Conservation (phyloP, 2,888 invertebrate species). For the Invenusta paracnida region DNA sequence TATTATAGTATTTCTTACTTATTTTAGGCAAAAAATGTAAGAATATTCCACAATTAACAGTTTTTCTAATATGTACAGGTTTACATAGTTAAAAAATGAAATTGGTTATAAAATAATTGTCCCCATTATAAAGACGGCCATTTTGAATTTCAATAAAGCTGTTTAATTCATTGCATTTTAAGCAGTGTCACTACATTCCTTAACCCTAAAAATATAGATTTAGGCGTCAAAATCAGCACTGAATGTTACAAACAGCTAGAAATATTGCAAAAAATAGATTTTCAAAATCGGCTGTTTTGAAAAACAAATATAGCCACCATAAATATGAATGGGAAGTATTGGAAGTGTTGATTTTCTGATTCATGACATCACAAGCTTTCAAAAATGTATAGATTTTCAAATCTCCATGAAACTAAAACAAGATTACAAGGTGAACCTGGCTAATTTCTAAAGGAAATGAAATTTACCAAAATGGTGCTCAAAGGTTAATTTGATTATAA, state of each 20-base stretch:
- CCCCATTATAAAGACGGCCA: not conserved
- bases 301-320: not conserved
- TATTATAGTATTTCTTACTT: too few relatives aligned
- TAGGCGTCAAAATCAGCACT: not conserved
- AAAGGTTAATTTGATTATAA: too few relatives aligned
- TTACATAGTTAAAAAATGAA: not conserved
- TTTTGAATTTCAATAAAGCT: not conserved
- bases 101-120: too few relatives aligned
- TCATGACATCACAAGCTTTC: not conserved
- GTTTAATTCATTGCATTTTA: not conserved
- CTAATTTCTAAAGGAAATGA: too few relatives aligned
- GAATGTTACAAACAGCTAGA: not conserved
- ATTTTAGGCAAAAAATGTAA: too few relatives aligned
- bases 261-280: not conserved
- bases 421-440: too few relatives aligned
- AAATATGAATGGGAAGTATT: too few relatives aligned
- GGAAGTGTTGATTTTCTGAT: not conserved
- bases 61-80: too few relatives aligned
- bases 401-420: too few relatives aligned
- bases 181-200: not conserved
- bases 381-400: too few relatives aligned
- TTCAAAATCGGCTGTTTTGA: not conserved
- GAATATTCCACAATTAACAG: too few relatives aligned
- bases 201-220: not conserved
- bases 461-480: too few relatives aligned